Conservation (phyloP, 2,888 invertebrate species). For the Troides aeacus region DNA sequence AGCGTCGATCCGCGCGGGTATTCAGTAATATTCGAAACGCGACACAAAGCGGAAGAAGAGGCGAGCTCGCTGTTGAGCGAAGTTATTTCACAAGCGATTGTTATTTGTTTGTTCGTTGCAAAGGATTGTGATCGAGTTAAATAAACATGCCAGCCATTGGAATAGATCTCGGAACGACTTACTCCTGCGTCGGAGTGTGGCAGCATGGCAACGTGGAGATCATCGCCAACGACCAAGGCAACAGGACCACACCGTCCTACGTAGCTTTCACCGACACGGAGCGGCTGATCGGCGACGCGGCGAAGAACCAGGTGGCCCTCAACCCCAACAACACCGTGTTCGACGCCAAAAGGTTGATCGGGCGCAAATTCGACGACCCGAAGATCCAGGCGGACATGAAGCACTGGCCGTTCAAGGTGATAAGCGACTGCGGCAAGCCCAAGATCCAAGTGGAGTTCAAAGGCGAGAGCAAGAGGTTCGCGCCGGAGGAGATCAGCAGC, state of each 20-base stretch:
- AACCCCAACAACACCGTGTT: constrained; percentile 88
- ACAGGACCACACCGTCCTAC: constrained; percentile 92
- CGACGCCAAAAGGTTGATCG: constrained; percentile 90
- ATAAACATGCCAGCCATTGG: constrained; percentile 63
- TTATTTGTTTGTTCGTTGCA: too few species aligned
- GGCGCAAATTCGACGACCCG: constrained; percentile 85
- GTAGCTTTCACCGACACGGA: constrained; percentile 93
- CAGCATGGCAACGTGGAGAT: constrained; percentile 83
- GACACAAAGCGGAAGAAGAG: constrained; percentile 22
- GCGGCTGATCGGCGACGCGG: constrained; percentile 91
- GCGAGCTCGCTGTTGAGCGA: constrained; percentile 24
- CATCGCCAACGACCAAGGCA: constrained; percentile 91
- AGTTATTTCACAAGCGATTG: constrained; percentile 25
- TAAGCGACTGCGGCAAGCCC: constrained; percentile 81
- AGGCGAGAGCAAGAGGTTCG: constrained; percentile 78
- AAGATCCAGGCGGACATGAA: constrained; percentile 86
- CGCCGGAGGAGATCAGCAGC: constrained; percentile 83
- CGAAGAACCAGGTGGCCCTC: constrained; percentile 90
- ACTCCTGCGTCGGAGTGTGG: constrained; percentile 54
- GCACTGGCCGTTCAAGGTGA: constrained; percentile 87
- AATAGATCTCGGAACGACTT: constrained; percentile 89
- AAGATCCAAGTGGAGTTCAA: constrained; percentile 82
- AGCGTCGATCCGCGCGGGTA: constrained; percentile 32
- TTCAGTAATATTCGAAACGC: constrained; percentile 25
- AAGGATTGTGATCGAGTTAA: too few species aligned